These are phyloP conservation scores for Agelaius phoeniceus DNA, from an alignment of 2,113 vertebrate genomes.

Conservation along the genomic window DNA sequence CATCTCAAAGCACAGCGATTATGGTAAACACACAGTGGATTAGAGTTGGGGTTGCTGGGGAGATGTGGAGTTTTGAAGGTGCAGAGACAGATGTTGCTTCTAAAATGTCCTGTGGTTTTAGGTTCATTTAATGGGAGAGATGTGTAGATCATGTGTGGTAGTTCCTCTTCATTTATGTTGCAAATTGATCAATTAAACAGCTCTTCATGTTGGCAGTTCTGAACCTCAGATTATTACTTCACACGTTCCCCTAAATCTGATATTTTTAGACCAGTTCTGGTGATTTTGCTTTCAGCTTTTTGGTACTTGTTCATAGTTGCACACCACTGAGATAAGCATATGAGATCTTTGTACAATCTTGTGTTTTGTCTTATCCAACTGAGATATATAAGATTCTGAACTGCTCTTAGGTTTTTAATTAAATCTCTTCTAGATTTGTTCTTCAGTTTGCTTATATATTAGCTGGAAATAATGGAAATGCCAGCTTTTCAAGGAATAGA, in stretches of 20 bases:
- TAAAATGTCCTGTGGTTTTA: background rate
- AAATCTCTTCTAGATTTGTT: background rate
- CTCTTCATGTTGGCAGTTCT: background rate
- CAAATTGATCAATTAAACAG: background rate
- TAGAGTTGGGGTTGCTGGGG: background rate
- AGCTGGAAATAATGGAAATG: background rate
- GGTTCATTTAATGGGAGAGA: background rate
- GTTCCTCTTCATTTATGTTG: background rate
- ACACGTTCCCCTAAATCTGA: background rate
- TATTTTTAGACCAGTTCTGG: background rate
- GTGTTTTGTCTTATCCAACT: background rate
- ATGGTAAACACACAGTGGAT: constrained; percentile 60
- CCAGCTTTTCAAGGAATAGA: background rate
- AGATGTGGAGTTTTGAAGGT: background rate
- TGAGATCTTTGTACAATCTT: background rate
- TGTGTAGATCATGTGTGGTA: background rate
- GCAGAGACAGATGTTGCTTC: background rate
- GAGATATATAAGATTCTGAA: background rate
- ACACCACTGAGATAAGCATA: background rate
- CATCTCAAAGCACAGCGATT: constrained; percentile 63
- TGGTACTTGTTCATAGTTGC: background rate
- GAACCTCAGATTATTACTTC: background rate
- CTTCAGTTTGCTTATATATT: background rate
- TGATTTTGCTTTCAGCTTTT: background rate
- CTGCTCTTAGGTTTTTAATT: background rate